These are phyloP conservation scores for Xestoiulus laeticollis DNA, from an alignment of 2,888 invertebrate species.

Conservation along the genomic window DNA sequence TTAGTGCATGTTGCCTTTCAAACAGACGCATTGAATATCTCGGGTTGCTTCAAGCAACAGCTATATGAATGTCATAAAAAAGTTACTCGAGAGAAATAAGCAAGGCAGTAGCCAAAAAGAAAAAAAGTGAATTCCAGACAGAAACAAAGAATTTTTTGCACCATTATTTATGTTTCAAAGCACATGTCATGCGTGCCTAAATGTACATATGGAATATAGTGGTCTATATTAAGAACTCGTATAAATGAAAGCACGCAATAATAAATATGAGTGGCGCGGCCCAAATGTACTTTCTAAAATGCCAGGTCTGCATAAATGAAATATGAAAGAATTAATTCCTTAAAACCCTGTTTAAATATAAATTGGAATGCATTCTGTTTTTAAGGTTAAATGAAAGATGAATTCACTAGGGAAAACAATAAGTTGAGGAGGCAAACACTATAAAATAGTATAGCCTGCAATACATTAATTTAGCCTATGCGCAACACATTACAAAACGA, in stretches of 20 bases:
- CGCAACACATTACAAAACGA: no score
- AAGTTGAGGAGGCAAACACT: no score
- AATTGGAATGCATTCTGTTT: background rate
- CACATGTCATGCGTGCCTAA: constrained; percentile 7
- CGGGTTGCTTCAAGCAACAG: background rate
- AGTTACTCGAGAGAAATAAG: background rate
- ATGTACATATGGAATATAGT: constrained; percentile 4
- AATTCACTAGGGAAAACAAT: background rate
- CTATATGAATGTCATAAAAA: background rate
- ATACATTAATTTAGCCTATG: no score
- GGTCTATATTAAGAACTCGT: no score
- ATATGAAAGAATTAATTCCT: background rate
- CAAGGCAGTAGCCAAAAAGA: background rate
- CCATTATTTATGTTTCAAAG: background rate
- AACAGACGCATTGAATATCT: background rate
- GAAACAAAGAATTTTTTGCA: constrained; percentile 3
- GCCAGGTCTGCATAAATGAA: background rate
- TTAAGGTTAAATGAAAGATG: background rate
- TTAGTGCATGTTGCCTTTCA: background rate
- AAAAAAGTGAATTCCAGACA: background rate
- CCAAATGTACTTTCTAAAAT: background rate
- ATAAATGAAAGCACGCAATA: no score
- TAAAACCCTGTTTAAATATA: background rate
- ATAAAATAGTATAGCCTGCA: no score
- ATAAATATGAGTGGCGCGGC: background rate